Conservation (phyloP, 2,888 invertebrate genomes). For the Mystacides longicornis region DNA sequence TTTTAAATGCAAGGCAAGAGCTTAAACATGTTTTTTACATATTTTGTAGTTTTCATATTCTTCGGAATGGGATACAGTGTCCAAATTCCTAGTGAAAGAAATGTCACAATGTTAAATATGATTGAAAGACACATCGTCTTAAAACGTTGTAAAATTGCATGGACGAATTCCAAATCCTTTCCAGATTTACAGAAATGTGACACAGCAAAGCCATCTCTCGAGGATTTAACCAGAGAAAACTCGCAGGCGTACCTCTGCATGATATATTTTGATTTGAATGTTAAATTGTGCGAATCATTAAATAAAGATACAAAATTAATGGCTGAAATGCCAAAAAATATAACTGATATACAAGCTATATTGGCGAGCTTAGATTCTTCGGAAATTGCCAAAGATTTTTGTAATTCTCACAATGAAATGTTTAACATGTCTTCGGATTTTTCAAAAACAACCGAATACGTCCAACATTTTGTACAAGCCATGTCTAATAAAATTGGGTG, state of each 20-base stretch:
- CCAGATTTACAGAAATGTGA: slow-evolving; percentile 10
- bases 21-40: too few relatives aligned
- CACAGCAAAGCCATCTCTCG: not conserved
- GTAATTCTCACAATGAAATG: not conserved
- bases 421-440: not conserved
- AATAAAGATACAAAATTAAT: slow-evolving; percentile 2
- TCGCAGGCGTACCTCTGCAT: slow-evolving; percentile 9
- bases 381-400: slow-evolving; percentile 11
- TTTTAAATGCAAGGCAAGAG: too few relatives aligned
- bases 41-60: too few relatives aligned
- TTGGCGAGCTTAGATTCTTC: not conserved
- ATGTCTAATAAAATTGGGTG: slow-evolving; percentile 6
- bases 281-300: not conserved
- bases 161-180: slow-evolving; percentile 2
- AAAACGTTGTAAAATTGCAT: not conserved
- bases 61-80: too few relatives aligned
- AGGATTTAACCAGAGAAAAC: not conserved
- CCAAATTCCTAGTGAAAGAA: not conserved
- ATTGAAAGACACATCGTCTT: not conserved
- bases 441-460: not conserved
- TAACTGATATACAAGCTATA: slow-evolving; percentile 1
- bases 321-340: not conserved
- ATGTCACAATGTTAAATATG: not conserved
- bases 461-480: not conserved
- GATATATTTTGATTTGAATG: slow-evolving; percentile 14